Evolutionary conservation across 1,140 invertebrate genomes (phyloP), one percentile per base, ranked within the genome.

Genomic region (Phocides pigmalion): DNA sequence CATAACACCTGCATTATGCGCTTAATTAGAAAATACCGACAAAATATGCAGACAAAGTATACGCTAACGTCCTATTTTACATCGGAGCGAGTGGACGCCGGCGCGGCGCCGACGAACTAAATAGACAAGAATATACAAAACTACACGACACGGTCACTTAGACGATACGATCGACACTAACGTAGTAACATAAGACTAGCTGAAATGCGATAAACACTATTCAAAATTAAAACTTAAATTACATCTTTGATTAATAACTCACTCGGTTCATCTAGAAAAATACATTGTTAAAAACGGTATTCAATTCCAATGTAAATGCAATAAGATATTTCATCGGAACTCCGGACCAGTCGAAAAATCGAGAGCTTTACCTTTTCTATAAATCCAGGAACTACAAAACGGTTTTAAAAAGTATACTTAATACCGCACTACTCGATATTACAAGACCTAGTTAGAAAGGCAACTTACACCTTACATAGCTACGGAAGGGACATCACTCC

Each of bases 141-240:
- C 77, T 84, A 87, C 76, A 81, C 56, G 75, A 75, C 78, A 88
- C 78, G 64, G 79, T 77, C 78, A 75, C 83, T 81, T 79, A 80
- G 78, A 85, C 70, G 77, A 82, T 81, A 86, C 79, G 70, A 81
- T 81, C 81, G 80, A 85, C 75, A 84, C 79, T 87, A 89, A 83
- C 66, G 76, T 74, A 78, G 72, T 89, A 87, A 87, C 83, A 81
- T 89, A 90, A 90, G 89, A 91, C 89, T 91, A 91, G 89, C 72
- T 82, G 89, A 91, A 89, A 91, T 87, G 89, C 87, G 80, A 88
- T 91, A 87, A 85, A 88, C 79, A 91, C 87, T 87, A 89, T 80
- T 76, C 74, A 85, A 81, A 84, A 82, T 81, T 79, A 78, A 79
- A 88, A 90, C 82, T 85, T 88, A 87, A 89, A 85, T 85, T 89